phyloP scores from a whole-genome alignment of 1,140 invertebrate genomes.

The Elymnias hypermnestra region DNA sequence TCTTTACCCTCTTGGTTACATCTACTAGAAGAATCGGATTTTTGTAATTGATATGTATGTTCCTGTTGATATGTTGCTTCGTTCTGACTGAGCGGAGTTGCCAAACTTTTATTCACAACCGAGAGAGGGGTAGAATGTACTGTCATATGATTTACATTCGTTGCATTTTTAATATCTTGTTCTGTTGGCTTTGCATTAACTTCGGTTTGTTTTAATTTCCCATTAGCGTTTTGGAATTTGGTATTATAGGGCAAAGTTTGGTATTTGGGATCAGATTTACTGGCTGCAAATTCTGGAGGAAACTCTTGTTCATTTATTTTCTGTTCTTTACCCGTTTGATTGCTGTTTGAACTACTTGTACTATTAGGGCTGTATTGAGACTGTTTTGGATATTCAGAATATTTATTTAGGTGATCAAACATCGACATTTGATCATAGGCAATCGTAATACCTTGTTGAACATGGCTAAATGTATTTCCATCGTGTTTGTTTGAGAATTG shows the following conservation, averaged over 20 bases:
- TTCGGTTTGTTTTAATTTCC: slow-evolving; percentile 62
- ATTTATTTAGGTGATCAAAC: slow-evolving; percentile 67
- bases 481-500: slow-evolving; percentile 67
- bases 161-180: slow-evolving; percentile 49
- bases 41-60: slow-evolving; percentile 72
- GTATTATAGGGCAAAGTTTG: slow-evolving; percentile 94
- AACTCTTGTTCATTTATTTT: slow-evolving; percentile 74
- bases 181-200: slow-evolving; percentile 53
- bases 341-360: slow-evolving; percentile 65
- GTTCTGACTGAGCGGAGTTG: slow-evolving; percentile 77
- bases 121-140: slow-evolving; percentile 82
- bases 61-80: slow-evolving; percentile 70
- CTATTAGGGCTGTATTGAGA: slow-evolving; percentile 67
- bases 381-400: slow-evolving; percentile 61
- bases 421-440: slow-evolving; percentile 67
- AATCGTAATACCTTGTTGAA: slow-evolving; percentile 63
- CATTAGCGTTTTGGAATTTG: slow-evolving; percentile 81
- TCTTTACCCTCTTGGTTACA: slow-evolving; percentile 74
- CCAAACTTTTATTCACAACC: slow-evolving; percentile 81
- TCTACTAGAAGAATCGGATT: slow-evolving; percentile 70
- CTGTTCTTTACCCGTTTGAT: slow-evolving; percentile 63
- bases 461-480: slow-evolving; percentile 47
- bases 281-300: slow-evolving; percentile 75
- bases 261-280: slow-evolving; percentile 94
- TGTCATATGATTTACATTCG: slow-evolving; percentile 76